These are phyloP conservation scores for Tyria jacobaeae DNA, from an alignment of 2,888 invertebrate species.

Conservation along the genomic window DNA sequence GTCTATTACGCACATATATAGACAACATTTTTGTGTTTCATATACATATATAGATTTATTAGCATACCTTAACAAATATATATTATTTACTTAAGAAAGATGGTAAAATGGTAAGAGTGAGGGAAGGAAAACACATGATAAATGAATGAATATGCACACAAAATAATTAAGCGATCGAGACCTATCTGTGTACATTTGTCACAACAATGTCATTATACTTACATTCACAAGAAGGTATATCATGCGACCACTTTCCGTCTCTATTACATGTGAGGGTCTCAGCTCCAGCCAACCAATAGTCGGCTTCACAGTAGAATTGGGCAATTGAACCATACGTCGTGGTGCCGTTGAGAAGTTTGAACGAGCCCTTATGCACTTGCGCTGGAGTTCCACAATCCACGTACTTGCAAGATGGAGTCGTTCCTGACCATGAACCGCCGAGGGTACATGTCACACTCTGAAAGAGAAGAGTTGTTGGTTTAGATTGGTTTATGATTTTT, in stretches of 20 bases:
- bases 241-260: conserved; percentile 95
- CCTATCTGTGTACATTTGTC: not conserved
- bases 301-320: conserved; percentile 92
- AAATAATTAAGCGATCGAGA: conserved; percentile 5
- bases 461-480: too few relatives aligned
- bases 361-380: conserved; percentile 91
- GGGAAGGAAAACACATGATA: conserved; percentile 6
- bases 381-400: conserved; percentile 95
- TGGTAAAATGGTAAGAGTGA: not conserved
- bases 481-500: not conserved
- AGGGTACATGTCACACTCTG: conserved; percentile 93
- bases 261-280: conserved; percentile 91
- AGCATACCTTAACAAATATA: not conserved
- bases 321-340: conserved; percentile 93
- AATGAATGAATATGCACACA: conserved; percentile 3
- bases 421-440: conserved; percentile 94
- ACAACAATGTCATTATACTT: conserved; percentile 60
- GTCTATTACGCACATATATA: too few relatives aligned
- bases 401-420: conserved; percentile 93
- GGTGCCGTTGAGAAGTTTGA: conserved; percentile 90
- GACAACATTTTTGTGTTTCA: not conserved
- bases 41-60: not conserved
- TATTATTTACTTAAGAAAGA: too few relatives aligned
- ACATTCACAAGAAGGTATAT: conserved; percentile 95
- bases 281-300: conserved; percentile 93